phyloP scores from a whole-genome alignment of 2,888 invertebrate genomes.

The Drosophila flavopinicola region DNA sequence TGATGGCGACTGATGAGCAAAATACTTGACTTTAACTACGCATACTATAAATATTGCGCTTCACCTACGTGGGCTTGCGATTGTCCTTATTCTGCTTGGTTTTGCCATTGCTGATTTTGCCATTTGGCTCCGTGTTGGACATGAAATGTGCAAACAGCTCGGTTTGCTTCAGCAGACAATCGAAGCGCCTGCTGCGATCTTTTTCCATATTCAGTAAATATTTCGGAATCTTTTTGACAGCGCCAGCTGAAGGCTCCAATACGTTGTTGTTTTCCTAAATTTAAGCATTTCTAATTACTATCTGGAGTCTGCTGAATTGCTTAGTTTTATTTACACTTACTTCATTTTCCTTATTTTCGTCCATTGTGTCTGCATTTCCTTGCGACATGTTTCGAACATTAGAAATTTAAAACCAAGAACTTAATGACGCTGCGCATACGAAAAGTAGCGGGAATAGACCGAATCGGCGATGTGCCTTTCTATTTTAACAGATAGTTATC shows the following conservation, averaged over 20 bases:
- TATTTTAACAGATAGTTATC: too few species aligned
- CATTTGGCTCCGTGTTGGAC: slow-evolving; percentile 90
- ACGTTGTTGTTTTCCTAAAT: too few species aligned
- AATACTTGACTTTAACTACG: too few species aligned
- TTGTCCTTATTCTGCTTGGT: slow-evolving; percentile 59
- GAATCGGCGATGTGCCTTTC: too few species aligned
- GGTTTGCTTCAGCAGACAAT: slow-evolving; percentile 97
- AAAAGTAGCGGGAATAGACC: too few species aligned
- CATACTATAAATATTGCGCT: too few species aligned
- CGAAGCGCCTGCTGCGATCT: slow-evolving; percentile 96
- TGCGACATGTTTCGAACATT: slow-evolving; percentile 71
- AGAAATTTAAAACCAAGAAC: neutral
- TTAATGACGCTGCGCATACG: neutral
- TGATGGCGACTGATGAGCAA: slow-evolving; percentile 92
- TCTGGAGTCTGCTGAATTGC: too few species aligned
- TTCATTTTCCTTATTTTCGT: slow-evolving; percentile 90
- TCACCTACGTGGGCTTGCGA: slow-evolving; percentile 62
- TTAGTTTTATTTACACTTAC: slow-evolving; percentile 86
- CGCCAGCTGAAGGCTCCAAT: neutral
- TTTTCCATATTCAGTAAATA: slow-evolving; percentile 91
- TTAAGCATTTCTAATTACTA: neutral
- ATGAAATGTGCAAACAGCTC: slow-evolving; percentile 99
- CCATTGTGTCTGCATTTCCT: slow-evolving; percentile 86
- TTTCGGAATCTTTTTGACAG: slow-evolving; percentile 88
- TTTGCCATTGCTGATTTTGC: too few species aligned